Evolutionary conservation across 2,113 vertebrate genomes (phyloP), one percentile per base, ranked within the genome.

Genomic region (Corydoras sp.): DNA sequence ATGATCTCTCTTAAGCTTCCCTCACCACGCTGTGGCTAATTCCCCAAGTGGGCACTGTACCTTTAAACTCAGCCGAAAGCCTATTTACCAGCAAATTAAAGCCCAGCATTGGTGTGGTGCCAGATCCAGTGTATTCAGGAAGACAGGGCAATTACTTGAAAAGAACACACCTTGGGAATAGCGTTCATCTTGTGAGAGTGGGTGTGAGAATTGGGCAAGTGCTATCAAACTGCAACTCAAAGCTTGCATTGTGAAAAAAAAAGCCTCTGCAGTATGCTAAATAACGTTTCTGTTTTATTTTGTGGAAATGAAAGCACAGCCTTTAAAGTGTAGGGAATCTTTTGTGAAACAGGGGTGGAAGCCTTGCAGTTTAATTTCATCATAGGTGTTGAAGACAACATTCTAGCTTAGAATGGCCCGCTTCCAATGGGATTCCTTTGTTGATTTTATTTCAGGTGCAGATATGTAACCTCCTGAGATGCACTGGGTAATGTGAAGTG

Each of bases 51-150:
- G 80, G 70, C 68, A 59, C 67, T 32, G 62, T 30, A 81, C 81
- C 79, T 85, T 87, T 85, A 83, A 85, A 88, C 83, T 85, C 82
- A 81, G 83, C 84, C 83, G 84, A 86, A 86, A 84, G 80, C 78
- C 74, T 86, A 84, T 87, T 86, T 86, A 85, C 81, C 76, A 65
- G 15, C 79, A 87, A 84, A 86, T 85, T 81, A 83, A 88, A 84
- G 81, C 76, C 32, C 55, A 30, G 67, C 78, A 77, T 73, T 65
- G 67, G 75, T 74, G 73, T 80, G 68, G 78, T 31, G 64, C 77
- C 69, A 72, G 75, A 78, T 83, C 74, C 72, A 10, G 59, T 68
- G 76, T 77, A 80, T 65, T 72, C 66, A 73, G 80, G 62, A 71
- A 85, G 87, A 83, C 81, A 81, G 79, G 81, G 84, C 85, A 83